These are phyloP conservation scores for Lutraria lutraria DNA, from an alignment of 2,888 invertebrate genomes.

Conservation along the genomic window DNA sequence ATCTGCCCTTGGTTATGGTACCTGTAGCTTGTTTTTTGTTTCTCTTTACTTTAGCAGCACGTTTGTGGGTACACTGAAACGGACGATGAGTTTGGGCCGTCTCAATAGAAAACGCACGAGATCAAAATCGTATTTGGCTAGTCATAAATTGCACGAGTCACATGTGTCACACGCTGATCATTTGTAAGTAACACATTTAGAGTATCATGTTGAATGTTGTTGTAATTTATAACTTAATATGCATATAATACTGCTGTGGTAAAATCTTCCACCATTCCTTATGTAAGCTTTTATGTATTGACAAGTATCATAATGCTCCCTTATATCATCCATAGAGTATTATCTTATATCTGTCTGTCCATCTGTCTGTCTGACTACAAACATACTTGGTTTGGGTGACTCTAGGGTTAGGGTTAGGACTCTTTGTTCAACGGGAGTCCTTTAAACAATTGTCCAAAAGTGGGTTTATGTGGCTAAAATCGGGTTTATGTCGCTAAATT, in stretches of 20 bases:
- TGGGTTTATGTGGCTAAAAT: too few species aligned
- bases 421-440: too few species aligned
- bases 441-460: too few species aligned
- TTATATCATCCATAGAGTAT: too few species aligned
- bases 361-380: too few species aligned
- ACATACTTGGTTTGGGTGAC: too few species aligned
- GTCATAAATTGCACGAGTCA: slow-evolving; percentile 51
- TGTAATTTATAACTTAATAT: not conserved
- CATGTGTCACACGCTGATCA: slow-evolving; percentile 50
- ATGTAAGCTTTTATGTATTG: too few species aligned
- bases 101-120: slow-evolving; percentile 79
- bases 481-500: too few species aligned
- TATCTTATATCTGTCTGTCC: too few species aligned
- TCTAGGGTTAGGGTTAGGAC: too few species aligned
- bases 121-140: slow-evolving; percentile 64
- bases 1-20: slow-evolving; percentile 55
- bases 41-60: slow-evolving; percentile 74
- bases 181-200: slow-evolving; percentile 72
- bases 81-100: slow-evolving; percentile 85
- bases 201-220: not conserved
- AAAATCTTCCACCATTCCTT: too few species aligned
- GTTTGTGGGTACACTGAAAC: slow-evolving; percentile 81
- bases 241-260: not conserved
- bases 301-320: too few species aligned
- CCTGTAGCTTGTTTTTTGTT: slow-evolving; percentile 52